A percentile compares a stretch with the other conserved stretches of the same genome.
Conservation (phyloP, 2,113 vertebrate genomes). For the Engystomops pustulosus region DNA sequence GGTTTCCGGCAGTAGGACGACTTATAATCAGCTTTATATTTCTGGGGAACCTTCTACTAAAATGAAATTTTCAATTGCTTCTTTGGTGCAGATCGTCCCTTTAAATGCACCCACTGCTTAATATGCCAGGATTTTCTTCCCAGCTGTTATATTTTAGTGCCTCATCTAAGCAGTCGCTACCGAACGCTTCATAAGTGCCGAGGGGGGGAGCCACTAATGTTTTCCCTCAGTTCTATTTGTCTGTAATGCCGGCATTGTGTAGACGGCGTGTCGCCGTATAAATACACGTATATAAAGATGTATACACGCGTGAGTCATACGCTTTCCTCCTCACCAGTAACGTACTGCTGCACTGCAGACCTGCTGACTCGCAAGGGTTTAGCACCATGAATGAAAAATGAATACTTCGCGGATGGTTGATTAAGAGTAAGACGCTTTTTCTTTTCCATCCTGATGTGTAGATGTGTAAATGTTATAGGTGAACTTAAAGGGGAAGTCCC, state of each 20-base stretch:
- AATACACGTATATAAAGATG: neutral
- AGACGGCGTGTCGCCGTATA: neutral
- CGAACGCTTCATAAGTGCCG: neutral
- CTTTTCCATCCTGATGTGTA: neutral
- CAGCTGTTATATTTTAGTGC: neutral
- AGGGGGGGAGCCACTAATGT: neutral
- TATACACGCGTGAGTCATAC: conserved; percentile 7
- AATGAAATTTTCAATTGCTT: neutral
- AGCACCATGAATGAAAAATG: conserved; percentile 22
- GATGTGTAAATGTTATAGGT: neutral
- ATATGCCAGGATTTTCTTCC: neutral
- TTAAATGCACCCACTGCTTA: neutral
- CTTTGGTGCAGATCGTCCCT: neutral
- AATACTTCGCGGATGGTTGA: neutral
- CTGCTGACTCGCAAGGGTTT: neutral
- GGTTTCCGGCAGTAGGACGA: neutral
- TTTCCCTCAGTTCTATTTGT: neutral
- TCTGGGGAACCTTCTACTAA: neutral
- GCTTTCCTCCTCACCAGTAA: too few species aligned
- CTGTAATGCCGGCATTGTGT: neutral
- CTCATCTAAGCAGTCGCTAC: neutral
- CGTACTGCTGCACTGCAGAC: neutral
- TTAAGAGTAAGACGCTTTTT: neutral
- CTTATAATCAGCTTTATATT: too few species aligned
- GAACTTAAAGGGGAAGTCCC: neutral